Evolutionary conservation across 2,797 vertebrate genomes (phyloP).

Genomic region (Parambassis ranga): DNA sequence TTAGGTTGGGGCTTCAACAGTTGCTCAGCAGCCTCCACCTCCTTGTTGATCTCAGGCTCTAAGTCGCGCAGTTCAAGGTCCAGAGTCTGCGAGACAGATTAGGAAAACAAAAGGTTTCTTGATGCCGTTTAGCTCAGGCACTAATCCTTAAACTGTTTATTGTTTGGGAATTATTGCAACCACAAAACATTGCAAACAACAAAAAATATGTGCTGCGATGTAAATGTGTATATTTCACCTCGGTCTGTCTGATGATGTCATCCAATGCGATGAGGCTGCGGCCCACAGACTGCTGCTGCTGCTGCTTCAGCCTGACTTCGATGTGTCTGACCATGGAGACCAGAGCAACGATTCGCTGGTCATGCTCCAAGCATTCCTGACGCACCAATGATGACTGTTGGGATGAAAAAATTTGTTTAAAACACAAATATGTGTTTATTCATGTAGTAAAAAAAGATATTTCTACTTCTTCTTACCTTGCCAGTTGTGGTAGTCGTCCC

Average conservation of each 20-base stretch:
- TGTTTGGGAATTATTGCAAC: no score
- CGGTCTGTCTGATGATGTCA: slow-evolving; percentile 84
- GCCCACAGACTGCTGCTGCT: slow-evolving; percentile 82
- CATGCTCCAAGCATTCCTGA: slow-evolving; percentile 89
- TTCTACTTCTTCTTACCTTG: slow-evolving; percentile 65
- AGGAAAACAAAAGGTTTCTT: slow-evolving; percentile 30
- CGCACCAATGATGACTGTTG: slow-evolving; percentile 77
- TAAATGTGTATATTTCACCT: slow-evolving; percentile 74
- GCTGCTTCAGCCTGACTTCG: slow-evolving; percentile 88
- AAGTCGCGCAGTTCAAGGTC: slow-evolving; percentile 86
- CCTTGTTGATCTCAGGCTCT: slow-evolving; percentile 81
- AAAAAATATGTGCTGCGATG: not conserved
- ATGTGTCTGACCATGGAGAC: slow-evolving; percentile 89
- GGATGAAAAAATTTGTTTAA: not conserved
- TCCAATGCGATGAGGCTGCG: slow-evolving; percentile 79
- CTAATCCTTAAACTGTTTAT: slow-evolving; percentile 19
- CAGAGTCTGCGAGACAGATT: slow-evolving; percentile 75
- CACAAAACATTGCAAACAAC: not conserved
- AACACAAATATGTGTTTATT: no score
- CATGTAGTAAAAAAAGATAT: no score
- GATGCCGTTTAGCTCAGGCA: not conserved
- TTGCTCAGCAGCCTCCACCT: slow-evolving; percentile 80
- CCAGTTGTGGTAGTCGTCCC: slow-evolving; percentile 9
- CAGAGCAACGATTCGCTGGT: slow-evolving; percentile 88
- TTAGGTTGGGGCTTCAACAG: slow-evolving; percentile 79